These are phyloP conservation scores for Mystacornis crossleyi DNA, from an alignment of 2,113 vertebrate species.

Conservation along the genomic window DNA sequence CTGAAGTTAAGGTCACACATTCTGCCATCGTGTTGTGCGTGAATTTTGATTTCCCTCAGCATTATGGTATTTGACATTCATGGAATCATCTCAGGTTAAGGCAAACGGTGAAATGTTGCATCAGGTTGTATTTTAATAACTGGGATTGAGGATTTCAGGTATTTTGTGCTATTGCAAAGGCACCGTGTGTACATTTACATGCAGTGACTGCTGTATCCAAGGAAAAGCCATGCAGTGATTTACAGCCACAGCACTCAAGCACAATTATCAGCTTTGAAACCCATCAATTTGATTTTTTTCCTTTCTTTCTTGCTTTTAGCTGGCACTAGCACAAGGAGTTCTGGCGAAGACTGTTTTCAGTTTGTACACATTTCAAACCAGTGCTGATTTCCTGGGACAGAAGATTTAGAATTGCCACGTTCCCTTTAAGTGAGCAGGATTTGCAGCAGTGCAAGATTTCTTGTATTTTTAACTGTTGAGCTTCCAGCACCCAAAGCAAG, in stretches of 20 bases:
- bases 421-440: neutral
- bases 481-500: neutral
- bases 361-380: neutral
- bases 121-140: neutral
- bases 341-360: neutral
- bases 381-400: neutral
- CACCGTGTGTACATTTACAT: neutral
- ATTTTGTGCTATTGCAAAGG: neutral
- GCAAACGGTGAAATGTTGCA: neutral
- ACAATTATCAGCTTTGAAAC: neutral
- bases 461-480: neutral
- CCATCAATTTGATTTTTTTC: neutral
- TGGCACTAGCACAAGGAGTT: neutral
- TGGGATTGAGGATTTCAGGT: neutral
- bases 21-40: neutral
- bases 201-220: neutral
- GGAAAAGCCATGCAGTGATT: neutral
- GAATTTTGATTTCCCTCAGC: neutral
- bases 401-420: neutral
- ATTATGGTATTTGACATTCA: neutral
- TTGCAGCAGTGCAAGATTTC: neutral
- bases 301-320: neutral
- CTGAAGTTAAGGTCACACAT: neutral
- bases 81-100: neutral
- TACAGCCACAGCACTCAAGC: neutral